Percentiles rank a stretch among this genome's conserved stretches.
Conservation (phyloP, 2,888 invertebrate genomes). For the Platynereis dumerilii region DNA sequence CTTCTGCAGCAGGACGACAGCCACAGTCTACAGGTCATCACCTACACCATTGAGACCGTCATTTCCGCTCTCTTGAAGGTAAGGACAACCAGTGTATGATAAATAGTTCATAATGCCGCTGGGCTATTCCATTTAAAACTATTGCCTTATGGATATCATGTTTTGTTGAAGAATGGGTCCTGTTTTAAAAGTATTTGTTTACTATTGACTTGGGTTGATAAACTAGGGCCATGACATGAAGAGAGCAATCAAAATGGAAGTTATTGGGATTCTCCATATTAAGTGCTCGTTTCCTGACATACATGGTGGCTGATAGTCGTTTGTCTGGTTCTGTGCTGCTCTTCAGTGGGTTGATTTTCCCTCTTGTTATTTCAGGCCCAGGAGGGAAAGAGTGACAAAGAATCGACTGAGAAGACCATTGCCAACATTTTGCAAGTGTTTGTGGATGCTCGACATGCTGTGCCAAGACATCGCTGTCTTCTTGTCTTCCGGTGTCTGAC, state of each 20-base stretch:
- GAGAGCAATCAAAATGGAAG: too few relatives aligned
- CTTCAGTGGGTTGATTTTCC: too few relatives aligned
- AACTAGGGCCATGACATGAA: too few relatives aligned
- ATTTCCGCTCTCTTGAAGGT: conserved; percentile 81
- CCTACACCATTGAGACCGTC: conserved; percentile 85
- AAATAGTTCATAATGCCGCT: neutral
- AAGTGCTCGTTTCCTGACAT: too few relatives aligned
- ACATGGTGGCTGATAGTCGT: too few relatives aligned
- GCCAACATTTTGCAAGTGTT: conserved; percentile 77
- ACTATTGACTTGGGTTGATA: too few relatives aligned
- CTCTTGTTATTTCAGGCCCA: neutral
- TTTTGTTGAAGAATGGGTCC: too few relatives aligned
- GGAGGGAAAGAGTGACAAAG: conserved; percentile 1
- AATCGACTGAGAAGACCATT: neutral
- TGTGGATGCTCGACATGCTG: conserved; percentile 86
- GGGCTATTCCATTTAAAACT: too few relatives aligned
- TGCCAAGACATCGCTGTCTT: conserved; percentile 88
- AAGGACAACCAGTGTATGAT: conserved; percentile 26
- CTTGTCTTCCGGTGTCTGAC: conserved; percentile 77
- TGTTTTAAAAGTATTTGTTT: too few relatives aligned
- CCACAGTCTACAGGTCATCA: conserved; percentile 92
- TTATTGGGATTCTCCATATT: too few relatives aligned
- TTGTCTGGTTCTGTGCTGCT: too few relatives aligned
- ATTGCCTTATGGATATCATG: too few relatives aligned
- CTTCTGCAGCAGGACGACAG: conserved; percentile 91